A percentile compares a stretch with the other conserved stretches of the same genome.
These are phyloP conservation scores for Hydrochoerus hydrochaeris DNA, from an alignment of 2,113 vertebrate species.

Conservation along the genomic window DNA sequence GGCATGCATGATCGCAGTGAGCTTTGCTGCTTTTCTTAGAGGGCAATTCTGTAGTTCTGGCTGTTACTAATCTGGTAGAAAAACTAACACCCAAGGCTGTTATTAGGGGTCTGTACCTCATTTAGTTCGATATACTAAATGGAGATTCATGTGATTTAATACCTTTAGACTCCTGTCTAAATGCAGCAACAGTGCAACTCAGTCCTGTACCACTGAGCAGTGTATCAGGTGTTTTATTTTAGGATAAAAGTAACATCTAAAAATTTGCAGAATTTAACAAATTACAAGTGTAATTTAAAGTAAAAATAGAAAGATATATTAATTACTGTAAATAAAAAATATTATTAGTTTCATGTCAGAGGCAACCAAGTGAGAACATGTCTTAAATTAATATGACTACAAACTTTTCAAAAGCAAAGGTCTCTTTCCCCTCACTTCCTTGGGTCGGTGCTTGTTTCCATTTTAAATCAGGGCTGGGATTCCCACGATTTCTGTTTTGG, in stretches of 20 bases:
- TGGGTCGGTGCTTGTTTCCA: neutral
- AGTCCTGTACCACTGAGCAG: neutral
- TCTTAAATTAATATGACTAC: neutral
- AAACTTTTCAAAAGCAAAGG: neutral
- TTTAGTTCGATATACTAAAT: neutral
- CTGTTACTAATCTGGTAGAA: neutral
- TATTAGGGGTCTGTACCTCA: neutral
- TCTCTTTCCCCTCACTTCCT: neutral
- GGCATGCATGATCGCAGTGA: neutral
- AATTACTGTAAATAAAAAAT: slow-evolving; percentile 42
- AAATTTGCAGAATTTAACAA: slow-evolving; percentile 18
- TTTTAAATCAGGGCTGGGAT: neutral
- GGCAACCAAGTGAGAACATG: slow-evolving; percentile 18
- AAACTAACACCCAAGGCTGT: neutral
- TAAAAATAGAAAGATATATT: neutral
- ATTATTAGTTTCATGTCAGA: slow-evolving; percentile 33
- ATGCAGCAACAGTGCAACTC: neutral
- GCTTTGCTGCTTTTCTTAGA: neutral
- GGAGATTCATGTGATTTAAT: neutral
- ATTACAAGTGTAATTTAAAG: slow-evolving; percentile 4
- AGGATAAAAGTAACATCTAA: slow-evolving; percentile 30
- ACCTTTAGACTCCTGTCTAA: neutral
- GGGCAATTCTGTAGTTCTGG: neutral
- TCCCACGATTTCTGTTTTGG: neutral
- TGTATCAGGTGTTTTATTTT: neutral